Conservation (phyloP, 2,113 vertebrate species). For the Prolemur simus region DNA sequence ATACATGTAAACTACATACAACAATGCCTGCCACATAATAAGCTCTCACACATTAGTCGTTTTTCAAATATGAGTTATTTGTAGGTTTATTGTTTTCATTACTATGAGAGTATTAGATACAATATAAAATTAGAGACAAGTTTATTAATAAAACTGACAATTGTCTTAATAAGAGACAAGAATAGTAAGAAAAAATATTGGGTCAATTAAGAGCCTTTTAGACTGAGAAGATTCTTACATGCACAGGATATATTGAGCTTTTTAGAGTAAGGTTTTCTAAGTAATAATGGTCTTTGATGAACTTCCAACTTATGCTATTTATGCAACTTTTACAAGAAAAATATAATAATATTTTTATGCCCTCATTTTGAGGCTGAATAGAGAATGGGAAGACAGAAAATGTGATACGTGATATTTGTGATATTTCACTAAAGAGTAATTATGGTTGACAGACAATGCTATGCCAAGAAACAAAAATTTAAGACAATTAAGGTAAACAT, state of each 20-base stretch:
- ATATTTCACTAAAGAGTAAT: background rate
- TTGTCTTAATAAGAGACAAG: background rate
- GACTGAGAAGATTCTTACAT: background rate
- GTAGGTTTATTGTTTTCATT: background rate
- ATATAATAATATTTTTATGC: background rate
- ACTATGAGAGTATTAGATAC: background rate
- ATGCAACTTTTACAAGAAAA: background rate
- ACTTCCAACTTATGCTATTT: background rate
- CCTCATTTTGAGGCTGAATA: background rate
- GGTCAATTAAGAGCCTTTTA: background rate
- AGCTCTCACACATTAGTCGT: background rate
- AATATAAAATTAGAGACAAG: background rate
- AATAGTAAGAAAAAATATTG: background rate
- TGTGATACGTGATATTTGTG: background rate
- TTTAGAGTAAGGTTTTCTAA: background rate
- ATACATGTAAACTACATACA: background rate
- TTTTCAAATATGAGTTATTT: background rate
- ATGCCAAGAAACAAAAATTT: background rate
- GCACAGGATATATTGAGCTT: accelerated
- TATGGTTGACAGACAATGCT: background rate
- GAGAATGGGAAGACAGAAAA: background rate
- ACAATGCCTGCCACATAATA: background rate
- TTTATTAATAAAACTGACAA: background rate
- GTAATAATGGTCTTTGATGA: background rate
- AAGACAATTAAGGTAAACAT: background rate